These are phyloP conservation scores for Liasis olivaceus DNA, from an alignment of 2,797 vertebrate genomes.

Conservation along the genomic window DNA sequence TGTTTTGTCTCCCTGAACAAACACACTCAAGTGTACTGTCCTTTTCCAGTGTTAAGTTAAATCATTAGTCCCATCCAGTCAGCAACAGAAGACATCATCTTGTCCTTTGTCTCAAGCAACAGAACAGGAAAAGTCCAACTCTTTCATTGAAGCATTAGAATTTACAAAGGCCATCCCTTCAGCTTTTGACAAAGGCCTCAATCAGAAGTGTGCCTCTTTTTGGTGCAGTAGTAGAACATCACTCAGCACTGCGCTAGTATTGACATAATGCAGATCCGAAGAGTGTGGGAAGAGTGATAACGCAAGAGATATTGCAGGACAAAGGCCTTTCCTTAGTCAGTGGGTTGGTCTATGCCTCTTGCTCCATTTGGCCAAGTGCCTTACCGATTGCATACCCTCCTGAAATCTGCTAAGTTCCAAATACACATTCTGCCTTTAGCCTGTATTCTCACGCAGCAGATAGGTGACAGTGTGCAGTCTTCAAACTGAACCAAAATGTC, in stretches of 20 bases:
- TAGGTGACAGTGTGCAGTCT: not conserved
- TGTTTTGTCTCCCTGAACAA: not conserved
- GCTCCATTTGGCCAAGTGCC: not conserved
- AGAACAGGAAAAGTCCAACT: not conserved
- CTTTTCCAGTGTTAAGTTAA: not conserved
- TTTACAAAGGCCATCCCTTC: not conserved
- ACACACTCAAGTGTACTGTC: not conserved
- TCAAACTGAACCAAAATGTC: not conserved
- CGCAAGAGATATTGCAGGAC: not conserved
- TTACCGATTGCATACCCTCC: not conserved
- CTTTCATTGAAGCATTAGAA: not conserved
- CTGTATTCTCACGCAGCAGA: not conserved
- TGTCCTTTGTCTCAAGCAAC: not conserved
- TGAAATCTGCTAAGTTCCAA: not conserved
- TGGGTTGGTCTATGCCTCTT: not conserved
- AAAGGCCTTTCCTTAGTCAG: not conserved
- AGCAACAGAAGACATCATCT: not conserved
- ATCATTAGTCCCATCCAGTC: not conserved
- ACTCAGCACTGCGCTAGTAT: not conserved
- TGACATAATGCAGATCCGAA: not conserved
- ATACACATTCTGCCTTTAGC: not conserved
- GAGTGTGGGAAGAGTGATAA: not conserved
- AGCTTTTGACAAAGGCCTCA: not conserved
- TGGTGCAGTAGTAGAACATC: not conserved
- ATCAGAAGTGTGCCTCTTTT: not conserved